These are phyloP conservation scores for Torymus auratus DNA, from an alignment of 2,888 invertebrate species.

Conservation along the genomic window DNA sequence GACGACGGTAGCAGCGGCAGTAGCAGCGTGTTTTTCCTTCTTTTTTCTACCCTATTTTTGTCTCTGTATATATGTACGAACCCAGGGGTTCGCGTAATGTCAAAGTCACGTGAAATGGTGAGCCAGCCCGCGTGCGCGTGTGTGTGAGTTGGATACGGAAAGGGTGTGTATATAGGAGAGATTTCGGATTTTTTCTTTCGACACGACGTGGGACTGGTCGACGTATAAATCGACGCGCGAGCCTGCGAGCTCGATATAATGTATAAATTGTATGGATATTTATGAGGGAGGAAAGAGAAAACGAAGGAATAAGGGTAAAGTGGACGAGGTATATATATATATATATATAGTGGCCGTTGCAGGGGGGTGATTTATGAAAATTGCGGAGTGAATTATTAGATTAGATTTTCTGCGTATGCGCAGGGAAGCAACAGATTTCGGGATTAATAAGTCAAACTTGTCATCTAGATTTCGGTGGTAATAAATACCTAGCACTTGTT, in stretches of 20 bases:
- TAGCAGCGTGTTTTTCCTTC: slow-evolving; percentile 43
- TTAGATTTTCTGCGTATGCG: background rate
- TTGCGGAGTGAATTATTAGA: background rate
- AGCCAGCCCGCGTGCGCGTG: too few relatives aligned
- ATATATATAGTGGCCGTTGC: background rate
- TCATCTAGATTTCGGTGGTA: too few relatives aligned
- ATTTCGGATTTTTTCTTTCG: background rate
- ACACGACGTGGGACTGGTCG: background rate
- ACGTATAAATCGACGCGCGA: background rate
- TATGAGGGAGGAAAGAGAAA: background rate
- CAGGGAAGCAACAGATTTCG: background rate
- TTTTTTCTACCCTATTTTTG: slow-evolving; percentile 52
- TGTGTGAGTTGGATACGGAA: slow-evolving; percentile 1
- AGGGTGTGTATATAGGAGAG: slow-evolving; percentile 14
- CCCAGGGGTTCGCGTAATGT: slow-evolving; percentile 22
- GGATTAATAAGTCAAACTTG: too few relatives aligned
- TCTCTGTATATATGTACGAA: slow-evolving; percentile 14
- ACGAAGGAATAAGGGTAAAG: background rate
- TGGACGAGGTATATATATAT: slow-evolving; percentile 1
- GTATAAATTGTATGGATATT: slow-evolving; percentile 14
- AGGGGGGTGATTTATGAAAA: slow-evolving; percentile 22
- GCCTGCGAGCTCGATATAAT: background rate
- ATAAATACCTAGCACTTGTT: too few relatives aligned
- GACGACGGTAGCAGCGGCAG: too few relatives aligned
- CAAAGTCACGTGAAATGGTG: slow-evolving; percentile 46